Conservation (phyloP, 2,113 vertebrate genomes). For the Pseudois nayaur region DNA sequence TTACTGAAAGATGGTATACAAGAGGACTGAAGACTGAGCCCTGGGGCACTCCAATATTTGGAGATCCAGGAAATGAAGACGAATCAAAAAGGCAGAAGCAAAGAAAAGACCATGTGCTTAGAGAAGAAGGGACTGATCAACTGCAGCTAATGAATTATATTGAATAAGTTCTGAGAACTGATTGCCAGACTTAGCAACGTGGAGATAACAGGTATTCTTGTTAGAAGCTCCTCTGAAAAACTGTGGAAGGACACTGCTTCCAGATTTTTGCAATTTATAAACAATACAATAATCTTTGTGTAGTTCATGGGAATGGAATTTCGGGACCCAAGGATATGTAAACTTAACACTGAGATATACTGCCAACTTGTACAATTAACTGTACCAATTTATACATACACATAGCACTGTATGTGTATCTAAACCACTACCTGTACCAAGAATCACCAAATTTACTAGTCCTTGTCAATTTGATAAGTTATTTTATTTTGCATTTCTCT, state of each 20-base stretch:
- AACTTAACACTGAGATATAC: neutral
- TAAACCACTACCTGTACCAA: neutral
- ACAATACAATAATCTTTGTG: neutral
- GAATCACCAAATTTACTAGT: neutral
- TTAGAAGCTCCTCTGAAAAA: neutral
- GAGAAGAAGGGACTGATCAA: neutral
- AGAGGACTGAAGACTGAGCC: neutral
- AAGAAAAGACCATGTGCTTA: neutral
- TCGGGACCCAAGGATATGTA: neutral
- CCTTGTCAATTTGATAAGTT: neutral
- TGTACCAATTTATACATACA: neutral
- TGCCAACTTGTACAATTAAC: neutral
- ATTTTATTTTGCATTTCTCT: constrained; percentile 5
- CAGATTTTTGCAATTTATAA: constrained; percentile 8
- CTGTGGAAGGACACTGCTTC: neutral
- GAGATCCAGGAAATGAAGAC: neutral
- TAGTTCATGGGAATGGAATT: constrained; percentile 12
- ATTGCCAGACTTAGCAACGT: neutral
- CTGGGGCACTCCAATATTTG: neutral
- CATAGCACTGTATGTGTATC: neutral
- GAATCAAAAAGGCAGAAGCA: neutral
- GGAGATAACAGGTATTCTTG: neutral
- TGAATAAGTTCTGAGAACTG: neutral
- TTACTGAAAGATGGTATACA: neutral
- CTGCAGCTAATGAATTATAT: neutral